These are phyloP conservation scores for Bryconaethiops microstoma DNA, from an alignment of 2,797 vertebrate genomes.

Conservation along the genomic window DNA sequence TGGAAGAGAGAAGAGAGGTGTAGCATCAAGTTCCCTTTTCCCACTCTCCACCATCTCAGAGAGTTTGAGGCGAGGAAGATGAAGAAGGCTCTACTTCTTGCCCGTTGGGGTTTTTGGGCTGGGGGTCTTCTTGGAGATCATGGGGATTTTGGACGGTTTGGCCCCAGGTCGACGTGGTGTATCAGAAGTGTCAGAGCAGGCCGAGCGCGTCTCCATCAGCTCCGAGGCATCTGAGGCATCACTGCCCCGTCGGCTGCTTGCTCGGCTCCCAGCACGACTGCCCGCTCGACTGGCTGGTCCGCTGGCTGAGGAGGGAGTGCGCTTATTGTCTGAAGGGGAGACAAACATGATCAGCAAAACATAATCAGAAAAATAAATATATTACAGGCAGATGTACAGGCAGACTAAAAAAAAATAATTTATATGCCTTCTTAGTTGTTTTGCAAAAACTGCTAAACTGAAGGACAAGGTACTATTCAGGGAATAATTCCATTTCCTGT, in stretches of 20 bases:
- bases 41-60: conserved; percentile 44
- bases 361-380: background rate
- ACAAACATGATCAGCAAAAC: background rate
- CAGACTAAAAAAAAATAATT: no score
- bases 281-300: conserved; percentile 88
- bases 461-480: background rate
- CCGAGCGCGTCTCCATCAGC: conserved; percentile 90
- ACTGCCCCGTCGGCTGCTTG: conserved; percentile 92
- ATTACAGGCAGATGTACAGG: background rate
- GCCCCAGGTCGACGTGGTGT: conserved; percentile 85
- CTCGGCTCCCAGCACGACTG: conserved; percentile 88
- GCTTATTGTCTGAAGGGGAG: conserved; percentile 83
- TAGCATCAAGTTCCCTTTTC: conserved; percentile 8
- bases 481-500: background rate
- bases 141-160: conserved; percentile 95
- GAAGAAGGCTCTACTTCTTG: conserved; percentile 81
- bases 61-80: background rate
- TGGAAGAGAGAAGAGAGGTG: conserved; percentile 54
- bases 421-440: background rate
- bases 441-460: background rate
- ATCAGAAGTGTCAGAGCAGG: conserved; percentile 94
- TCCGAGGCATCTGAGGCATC: conserved; percentile 94
- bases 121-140: conserved; percentile 92
- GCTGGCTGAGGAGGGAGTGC: conserved; percentile 79
- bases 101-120: conserved; percentile 84